Conservation (phyloP, 2,797 vertebrate species). For the Pseudochirops corinnae region DNA sequence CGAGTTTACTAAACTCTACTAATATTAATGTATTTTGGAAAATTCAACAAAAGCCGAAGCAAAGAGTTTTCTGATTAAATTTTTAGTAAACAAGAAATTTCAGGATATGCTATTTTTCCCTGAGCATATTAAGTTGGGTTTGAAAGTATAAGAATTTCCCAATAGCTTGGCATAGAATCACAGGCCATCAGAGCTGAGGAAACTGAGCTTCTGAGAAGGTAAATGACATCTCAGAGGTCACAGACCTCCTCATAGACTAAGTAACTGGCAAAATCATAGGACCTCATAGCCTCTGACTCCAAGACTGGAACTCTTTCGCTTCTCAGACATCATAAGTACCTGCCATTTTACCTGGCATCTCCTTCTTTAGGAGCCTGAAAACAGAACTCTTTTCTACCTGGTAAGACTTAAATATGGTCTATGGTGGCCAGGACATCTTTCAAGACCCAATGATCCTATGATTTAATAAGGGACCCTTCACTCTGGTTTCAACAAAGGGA, state of each 20-base stretch:
- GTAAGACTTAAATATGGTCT: constrained; percentile 2
- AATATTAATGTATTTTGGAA: constrained; percentile 23
- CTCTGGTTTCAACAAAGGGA: constrained; percentile 65
- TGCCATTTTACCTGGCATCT: constrained; percentile 1
- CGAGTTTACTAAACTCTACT: constrained; percentile 18
- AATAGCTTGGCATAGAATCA: constrained; percentile 27
- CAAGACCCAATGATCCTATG: neutral
- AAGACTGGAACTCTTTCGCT: neutral
- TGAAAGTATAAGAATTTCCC: constrained; percentile 35
- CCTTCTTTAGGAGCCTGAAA: constrained; percentile 43
- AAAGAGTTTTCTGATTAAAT: constrained; percentile 27
- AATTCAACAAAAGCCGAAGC: constrained; percentile 42
- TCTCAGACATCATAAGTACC: neutral
- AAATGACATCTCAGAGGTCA: neutral
- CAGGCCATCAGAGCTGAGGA: neutral
- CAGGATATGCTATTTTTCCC: neutral
- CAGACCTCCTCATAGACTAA: neutral
- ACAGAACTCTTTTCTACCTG: neutral
- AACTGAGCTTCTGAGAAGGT: neutral
- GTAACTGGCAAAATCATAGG: neutral
- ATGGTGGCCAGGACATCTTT: constrained; percentile 33
- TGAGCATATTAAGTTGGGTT: constrained; percentile 17
- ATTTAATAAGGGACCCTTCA: constrained; percentile 51
- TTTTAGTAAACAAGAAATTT: constrained; percentile 33
- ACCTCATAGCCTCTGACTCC: neutral